Evolutionary conservation across 2,888 invertebrate species (phyloP), one percentile per base, ranked within the genome.

Genomic region (Seira musarum): DNA sequence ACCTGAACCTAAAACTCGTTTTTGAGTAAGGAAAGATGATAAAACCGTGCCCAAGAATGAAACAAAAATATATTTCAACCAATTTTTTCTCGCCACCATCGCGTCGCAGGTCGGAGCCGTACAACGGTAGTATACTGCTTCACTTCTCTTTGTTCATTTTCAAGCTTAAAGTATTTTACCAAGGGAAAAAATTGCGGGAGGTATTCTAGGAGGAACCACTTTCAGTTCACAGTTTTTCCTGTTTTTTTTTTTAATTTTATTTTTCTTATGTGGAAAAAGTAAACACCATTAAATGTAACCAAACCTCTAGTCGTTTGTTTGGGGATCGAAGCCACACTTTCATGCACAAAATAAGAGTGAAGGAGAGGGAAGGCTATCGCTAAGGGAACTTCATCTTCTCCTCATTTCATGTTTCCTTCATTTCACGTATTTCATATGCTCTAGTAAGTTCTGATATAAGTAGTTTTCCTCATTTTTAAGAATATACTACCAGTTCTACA

Each of bases 211-310:
- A 53, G n/a, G 53, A 53, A 53, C 17, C 53, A 53, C 17, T 53
- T 53, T 53, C 13, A 53, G 53, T 53, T 53, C 17, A 3, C 15
- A 17, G 3, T 53, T 17, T 53, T 15, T 53, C 53, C 30, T 8
- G 2, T 8, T 30, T 30, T 30, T 8, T 30, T 30, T 5, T 30
- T 30, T 30, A 5, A n/a, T n/a, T n/a, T n/a, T n/a, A n/a, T 40
- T 6, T 13, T 40, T 40, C 40, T 6, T 40, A 40, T n/a, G 40
- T 6, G 40, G 13, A 13, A 40, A 53, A 53, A 53, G 53, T 17
- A 53, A 53, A 53, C 15, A 53, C 80, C 80, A 80, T 80, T 75
- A 75, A 25, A 61, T 21, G 79, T 79, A 79, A 72, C 73, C 80
- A 57, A 74, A 80, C 73, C 69, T 68, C 65, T 57, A 63, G 76